Evolutionary conservation across 2,888 invertebrate species (phyloP), one percentile per base, ranked within the genome.

Genomic region (Diaphora mendica): DNA sequence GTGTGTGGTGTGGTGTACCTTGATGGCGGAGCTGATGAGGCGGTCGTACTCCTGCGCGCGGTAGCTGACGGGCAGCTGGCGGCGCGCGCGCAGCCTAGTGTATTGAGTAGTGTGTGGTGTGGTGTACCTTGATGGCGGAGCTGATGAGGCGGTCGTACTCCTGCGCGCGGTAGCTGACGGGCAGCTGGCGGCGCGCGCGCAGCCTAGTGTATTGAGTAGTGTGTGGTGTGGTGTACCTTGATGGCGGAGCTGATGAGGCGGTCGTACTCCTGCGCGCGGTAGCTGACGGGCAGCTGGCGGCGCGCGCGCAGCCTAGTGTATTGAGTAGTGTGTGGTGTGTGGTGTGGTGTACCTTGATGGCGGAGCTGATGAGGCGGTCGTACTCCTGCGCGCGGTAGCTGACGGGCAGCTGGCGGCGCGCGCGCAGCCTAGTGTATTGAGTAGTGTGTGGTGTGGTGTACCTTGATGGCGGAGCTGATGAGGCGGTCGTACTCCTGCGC

Each of bases 131-230:
- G 82, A 98, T 97, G 17, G 99, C 99, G 64, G 98, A 98, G 90
- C 98, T 98, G 84, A 99, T 99, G 91, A 99, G 97, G 48, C 99
- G 98, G 90, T 99, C 99, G 94, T 98, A 99, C 91, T 99, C 99
- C 89, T 98, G 98, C 84, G 99, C 98, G 79, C 97, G 97, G 88
- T 98, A 98, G 90, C 98, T 98, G 73, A 98, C 97, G 81, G 97
- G 98, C 66, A 98, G 97, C 87, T 97, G 97, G 0, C 97, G 96
- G 30, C 99, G 96, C 85, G 98, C 97, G 30, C 99, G 96, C 84
- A 99, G 94, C n/a, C n/a, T n/a, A n/a, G n/a, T n/a, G n/a, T n/a
- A n/a, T n/a, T n/a, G n/a, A n/a, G n/a, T n/a, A n/a, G n/a, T 39
- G 39, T 39, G 39, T 39, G 39, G 39, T 39, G 39, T 39, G 13